Conservation (phyloP, 23 tunicate genomes). For the Aplidium turbinatum region DNA sequence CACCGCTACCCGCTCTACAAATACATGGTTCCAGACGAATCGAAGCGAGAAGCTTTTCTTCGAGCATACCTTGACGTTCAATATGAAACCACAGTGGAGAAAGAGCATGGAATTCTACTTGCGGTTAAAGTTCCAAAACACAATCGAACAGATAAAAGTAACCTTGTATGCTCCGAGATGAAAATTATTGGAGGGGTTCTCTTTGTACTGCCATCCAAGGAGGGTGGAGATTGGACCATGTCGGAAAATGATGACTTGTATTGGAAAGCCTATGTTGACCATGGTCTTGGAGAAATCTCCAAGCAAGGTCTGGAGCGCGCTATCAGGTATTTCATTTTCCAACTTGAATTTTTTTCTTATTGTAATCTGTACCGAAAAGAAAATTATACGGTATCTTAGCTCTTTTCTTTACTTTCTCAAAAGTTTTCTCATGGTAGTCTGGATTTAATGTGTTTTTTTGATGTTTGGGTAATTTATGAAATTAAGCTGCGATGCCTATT, state of each 20-base stretch:
- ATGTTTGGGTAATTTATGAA: too few relatives aligned
- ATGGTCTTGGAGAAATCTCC: constrained; percentile 50
- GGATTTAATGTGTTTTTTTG: too few relatives aligned
- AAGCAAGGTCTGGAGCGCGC: constrained; percentile 58
- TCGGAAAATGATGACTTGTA: constrained; percentile 66
- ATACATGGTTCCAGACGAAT: constrained; percentile 73
- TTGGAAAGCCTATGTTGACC: constrained; percentile 67
- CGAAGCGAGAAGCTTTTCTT: constrained; percentile 67
- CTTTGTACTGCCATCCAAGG: constrained; percentile 66
- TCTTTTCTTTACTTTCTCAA: too few relatives aligned
- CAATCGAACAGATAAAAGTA: neutral
- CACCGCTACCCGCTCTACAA: constrained; percentile 76
- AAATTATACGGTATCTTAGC: too few relatives aligned
- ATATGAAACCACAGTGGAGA: constrained; percentile 64
- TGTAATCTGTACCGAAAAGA: too few relatives aligned
- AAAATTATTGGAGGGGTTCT: constrained; percentile 60
- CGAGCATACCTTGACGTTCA: constrained; percentile 82
- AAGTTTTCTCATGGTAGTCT: too few relatives aligned
- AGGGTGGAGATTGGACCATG: constrained; percentile 80
- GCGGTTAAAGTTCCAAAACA: constrained; percentile 8
- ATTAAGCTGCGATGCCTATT: too few relatives aligned
- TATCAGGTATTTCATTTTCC: too few relatives aligned
- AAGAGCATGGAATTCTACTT: constrained; percentile 47
- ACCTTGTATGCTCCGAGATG: neutral
- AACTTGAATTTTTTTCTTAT: too few relatives aligned